Base-by-base conservation (phyloP, 2,888 invertebrate species). In the Cinara cedri region DNA sequence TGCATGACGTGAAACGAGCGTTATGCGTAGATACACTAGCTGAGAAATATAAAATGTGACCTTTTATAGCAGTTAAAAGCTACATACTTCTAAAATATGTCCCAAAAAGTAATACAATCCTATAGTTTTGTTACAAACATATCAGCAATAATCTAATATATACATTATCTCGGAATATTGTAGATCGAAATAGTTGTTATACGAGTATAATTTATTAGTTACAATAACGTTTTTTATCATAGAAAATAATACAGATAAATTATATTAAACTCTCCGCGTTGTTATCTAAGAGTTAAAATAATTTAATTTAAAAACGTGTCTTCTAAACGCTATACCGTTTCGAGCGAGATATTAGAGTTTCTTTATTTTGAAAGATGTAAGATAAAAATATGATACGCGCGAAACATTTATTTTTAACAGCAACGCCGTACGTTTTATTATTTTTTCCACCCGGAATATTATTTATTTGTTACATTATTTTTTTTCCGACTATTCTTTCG, bases 281-380 rank as follows among this genome's bases (percentile, higher is more conserved):
- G 49, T 68, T 24, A 24, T 46, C 10, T n/a, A 49, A n/a, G 44
- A 65, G 14, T 16, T 44, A 65, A n/a, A 46, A 44, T 65, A 65
- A 65, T 65, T 65, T 65, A 65, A 65, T 65, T 65, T 65, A 65
- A 46, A 65, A 46, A 65, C n/a, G 19, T 16, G 21, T 44, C 44
- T 44, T 65, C 44, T 21, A 65, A 65, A 65, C 19, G 34, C 34
- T 34, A 34, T 44, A 13, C 8, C 13, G 44, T 65, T 42, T 21
- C 42, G 24, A 11, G 10, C 21, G 11, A 26, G 24, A 16, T 68
- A 26, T 60, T 46, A 46, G 14, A 60, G 10, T 6, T 57, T 44
- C 3, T 54, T 34, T 6, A 55, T 71, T 71, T 71, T 57, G 9
- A 26, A 10, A 72, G 19, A 49, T 26, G 8, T 60, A 42, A 21